Evolutionary conservation across 1,140 invertebrate genomes (phyloP).

Genomic region (Megathymus violae): DNA sequence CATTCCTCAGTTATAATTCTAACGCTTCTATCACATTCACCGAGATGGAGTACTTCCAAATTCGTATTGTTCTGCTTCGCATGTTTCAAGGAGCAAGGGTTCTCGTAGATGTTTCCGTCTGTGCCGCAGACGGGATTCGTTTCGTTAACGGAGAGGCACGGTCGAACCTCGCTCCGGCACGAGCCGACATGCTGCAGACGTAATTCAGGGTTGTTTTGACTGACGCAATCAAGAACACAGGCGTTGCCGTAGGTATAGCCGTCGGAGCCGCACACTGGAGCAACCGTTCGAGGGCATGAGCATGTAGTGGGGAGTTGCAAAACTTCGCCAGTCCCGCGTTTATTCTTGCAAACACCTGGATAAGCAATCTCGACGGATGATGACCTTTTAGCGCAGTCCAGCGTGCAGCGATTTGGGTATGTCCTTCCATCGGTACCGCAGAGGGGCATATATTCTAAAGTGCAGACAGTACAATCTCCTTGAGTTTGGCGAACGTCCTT

Average conservation of each 20-base stretch:
- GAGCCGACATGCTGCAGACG: conserved; percentile 19
- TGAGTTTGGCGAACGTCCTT: no score
- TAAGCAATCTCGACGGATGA: no score
- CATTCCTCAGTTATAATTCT: background rate
- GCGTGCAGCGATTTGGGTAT: no score
- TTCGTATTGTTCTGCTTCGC: conserved; percentile 11
- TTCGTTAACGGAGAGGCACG: conserved; percentile 48
- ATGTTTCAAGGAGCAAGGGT: conserved; percentile 34
- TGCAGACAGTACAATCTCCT: no score
- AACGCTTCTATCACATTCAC: conserved; percentile 4
- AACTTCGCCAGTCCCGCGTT: no score
- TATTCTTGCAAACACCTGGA: no score
- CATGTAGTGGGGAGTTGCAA: no score
- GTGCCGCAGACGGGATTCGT: conserved; percentile 70
- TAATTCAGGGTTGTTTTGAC: conserved; percentile 13
- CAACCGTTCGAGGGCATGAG: no score
- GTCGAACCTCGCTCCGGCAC: conserved; percentile 17
- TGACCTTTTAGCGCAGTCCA: no score
- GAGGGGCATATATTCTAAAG: no score
- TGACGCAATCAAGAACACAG: conserved; percentile 42
- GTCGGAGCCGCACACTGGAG: conserved; percentile 41
- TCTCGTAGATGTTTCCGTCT: conserved; percentile 39
- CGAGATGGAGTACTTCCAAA: background rate
- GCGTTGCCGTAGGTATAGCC: conserved; percentile 41
- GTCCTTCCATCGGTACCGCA: no score